Percentiles rank a stretch among this genome's conserved stretches.
Evolutionary conservation across 2,113 vertebrate genomes (phyloP).

Genomic region (Myrmecobius fasciatus): DNA sequence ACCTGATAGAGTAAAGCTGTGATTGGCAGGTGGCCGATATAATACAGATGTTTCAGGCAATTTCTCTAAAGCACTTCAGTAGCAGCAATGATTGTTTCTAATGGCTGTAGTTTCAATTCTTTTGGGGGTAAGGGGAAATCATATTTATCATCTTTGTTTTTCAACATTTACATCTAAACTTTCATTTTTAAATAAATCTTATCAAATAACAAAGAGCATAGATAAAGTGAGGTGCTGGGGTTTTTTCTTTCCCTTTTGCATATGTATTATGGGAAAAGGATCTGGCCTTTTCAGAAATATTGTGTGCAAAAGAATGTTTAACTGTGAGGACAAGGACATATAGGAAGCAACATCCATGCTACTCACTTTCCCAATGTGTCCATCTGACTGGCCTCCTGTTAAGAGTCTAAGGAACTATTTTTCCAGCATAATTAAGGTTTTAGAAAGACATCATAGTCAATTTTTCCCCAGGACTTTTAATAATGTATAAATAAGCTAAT

Average conservation of each 20-base stretch:
- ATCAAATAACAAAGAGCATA: conserved; percentile 86
- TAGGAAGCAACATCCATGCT: conserved; percentile 82
- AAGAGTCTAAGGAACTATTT: conserved; percentile 73
- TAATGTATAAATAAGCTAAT: conserved; percentile 77
- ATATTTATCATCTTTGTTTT: conserved; percentile 81
- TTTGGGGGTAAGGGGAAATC: conserved; percentile 82
- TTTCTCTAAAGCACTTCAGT: conserved; percentile 89
- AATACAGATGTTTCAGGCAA: conserved; percentile 87
- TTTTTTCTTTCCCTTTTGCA: conserved; percentile 85
- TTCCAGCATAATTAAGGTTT: conserved; percentile 73
- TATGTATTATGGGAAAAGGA: conserved; percentile 85
- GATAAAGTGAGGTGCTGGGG: conserved; percentile 76
- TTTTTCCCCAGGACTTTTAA: conserved; percentile 69
- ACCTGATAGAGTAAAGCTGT: conserved; percentile 89
- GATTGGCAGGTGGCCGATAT: conserved; percentile 86
- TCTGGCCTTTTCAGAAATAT: conserved; percentile 83
- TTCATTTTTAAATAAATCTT: conserved; percentile 87
- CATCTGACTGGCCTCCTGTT: conserved; percentile 76
- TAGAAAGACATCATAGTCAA: conserved; percentile 72
- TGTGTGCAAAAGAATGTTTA: conserved; percentile 85
- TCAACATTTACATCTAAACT: conserved; percentile 86
- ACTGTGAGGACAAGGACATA: conserved; percentile 83
- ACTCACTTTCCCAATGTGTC: conserved; percentile 72
- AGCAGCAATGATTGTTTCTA: conserved; percentile 87
- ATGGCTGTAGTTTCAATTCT: conserved; percentile 86